Base-by-base conservation (phyloP, 2,797 vertebrate species). In the Labroides dimidiatus region DNA sequence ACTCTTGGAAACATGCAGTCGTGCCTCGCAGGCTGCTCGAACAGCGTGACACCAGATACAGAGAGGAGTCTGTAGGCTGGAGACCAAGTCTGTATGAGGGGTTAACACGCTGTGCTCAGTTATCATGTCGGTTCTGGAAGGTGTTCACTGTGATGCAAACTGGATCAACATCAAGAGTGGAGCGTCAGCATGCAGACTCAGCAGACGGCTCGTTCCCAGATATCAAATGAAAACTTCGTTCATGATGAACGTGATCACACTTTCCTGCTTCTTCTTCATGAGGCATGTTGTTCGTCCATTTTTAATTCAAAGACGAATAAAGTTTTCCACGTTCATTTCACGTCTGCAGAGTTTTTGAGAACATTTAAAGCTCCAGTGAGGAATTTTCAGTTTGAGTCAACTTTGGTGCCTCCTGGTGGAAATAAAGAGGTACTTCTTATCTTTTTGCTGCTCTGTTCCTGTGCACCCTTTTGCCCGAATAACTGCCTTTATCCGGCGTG, bases 1-100 rank as follows among this genome's bases (percentile, higher is more conserved):
- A 78, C 39, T 70, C 57, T 58, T 41, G 71, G 69, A 84, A 71
- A 82, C 70, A 60, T 70, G 66, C 4, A 53, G 55, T 12, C 30
- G 6, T 74, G 60, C 72, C 84, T 77, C 47, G 66, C 49, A 74
- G 66, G 58, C 42, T 39, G 44, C 39, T 33, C 55, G 16, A 75
- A 80, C 37, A 36, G 11, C 23, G 30, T 55, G 55, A 67, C 36
- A 41, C 16, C 20, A 45, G 21, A 27, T 17, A 27, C 33, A 33
- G 63, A 14, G 23, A 11, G 66, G 36, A 64, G 55, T 24, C 27
- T 0, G 3, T 1, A 11, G 12, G 49, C 39, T 10, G 43, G 0
- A 41, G 36, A 47, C 16, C 30, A 8, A 43, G 48, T 51, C 17
- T 47, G 47, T 75, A n/a, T 61, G 0, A 44, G 10, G n/a, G 55